Percentiles rank a stretch among this genome's conserved stretches.
phyloP scores from a whole-genome alignment of 2,888 invertebrate species.

The Lasioglossum vierecki region DNA sequence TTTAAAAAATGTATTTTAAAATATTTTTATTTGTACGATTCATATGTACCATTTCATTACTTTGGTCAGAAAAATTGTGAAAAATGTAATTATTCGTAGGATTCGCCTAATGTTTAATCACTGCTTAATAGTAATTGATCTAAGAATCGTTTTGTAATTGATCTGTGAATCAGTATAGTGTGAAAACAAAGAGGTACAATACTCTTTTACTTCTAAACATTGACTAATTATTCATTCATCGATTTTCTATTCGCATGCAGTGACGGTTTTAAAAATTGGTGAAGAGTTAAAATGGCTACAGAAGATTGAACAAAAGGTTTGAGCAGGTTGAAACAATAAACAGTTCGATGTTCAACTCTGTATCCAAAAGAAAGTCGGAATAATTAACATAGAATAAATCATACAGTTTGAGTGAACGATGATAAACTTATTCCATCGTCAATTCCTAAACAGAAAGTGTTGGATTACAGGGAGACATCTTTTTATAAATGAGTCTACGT shows the following conservation, averaged over 20 bases:
- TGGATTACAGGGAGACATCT: background rate
- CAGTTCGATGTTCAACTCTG: background rate
- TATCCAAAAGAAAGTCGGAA: background rate
- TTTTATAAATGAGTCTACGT: background rate
- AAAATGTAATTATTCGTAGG: background rate
- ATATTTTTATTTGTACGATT: background rate
- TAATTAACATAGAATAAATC: background rate
- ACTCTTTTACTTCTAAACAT: background rate
- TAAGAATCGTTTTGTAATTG: background rate
- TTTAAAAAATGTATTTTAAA: background rate
- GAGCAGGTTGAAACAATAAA: background rate
- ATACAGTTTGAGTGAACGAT: background rate
- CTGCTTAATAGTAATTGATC: background rate
- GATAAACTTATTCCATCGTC: background rate
- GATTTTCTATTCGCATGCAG: conserved; percentile 2
- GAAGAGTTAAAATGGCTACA: background rate
- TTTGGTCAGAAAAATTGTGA: background rate
- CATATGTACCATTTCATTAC: background rate
- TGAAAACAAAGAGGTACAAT: background rate
- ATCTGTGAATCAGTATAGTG: background rate
- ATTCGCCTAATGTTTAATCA: background rate
- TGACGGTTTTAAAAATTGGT: background rate
- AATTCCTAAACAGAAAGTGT: background rate
- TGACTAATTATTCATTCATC: background rate
- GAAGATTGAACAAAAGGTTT: background rate